phyloP scores from a whole-genome alignment of 2,888 invertebrate genomes.

The Drosophila merina region DNA sequence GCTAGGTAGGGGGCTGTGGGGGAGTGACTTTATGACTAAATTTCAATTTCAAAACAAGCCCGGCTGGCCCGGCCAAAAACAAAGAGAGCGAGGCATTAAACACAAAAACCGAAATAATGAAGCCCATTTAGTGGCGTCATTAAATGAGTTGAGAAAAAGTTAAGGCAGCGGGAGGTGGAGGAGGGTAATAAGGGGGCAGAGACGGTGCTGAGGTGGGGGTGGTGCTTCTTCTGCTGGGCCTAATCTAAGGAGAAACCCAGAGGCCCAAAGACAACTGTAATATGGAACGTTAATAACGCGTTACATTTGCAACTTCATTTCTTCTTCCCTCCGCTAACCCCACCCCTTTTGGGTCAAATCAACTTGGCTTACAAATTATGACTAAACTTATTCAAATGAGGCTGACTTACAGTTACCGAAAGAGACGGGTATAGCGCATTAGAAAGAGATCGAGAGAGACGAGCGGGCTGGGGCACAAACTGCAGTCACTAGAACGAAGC shows the following conservation, averaged over 20 bases:
- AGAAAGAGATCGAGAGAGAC: slow-evolving; percentile 9
- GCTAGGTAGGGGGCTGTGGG: slow-evolving; percentile 15
- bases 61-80: slow-evolving; percentile 17
- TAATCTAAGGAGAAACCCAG: slow-evolving; percentile 17
- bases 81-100: slow-evolving; percentile 42
- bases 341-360: slow-evolving; percentile 33
- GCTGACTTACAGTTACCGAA: slow-evolving; percentile 63
- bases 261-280: slow-evolving; percentile 62
- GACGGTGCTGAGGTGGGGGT: too few relatives aligned
- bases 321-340: not conserved
- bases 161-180: not conserved
- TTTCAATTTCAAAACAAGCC: slow-evolving; percentile 68
- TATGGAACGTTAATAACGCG: slow-evolving; percentile 80
- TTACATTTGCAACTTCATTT: slow-evolving; percentile 79
- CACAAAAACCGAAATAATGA: slow-evolving; percentile 73
- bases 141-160: slow-evolving; percentile 63
- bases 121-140: slow-evolving; percentile 80
- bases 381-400: slow-evolving; percentile 79
- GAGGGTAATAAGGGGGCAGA: not conserved
- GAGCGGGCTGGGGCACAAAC: slow-evolving; percentile 24
- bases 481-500: slow-evolving; percentile 73
- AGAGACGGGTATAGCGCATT: not conserved
- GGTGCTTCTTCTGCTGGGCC: not conserved
- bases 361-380: slow-evolving; percentile 74
- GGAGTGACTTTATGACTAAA: slow-evolving; percentile 69